A percentile compares a stretch with the other conserved stretches of the same genome.
phyloP scores from a whole-genome alignment of 2,113 vertebrate genomes.

The Sceloporus undulatus region DNA sequence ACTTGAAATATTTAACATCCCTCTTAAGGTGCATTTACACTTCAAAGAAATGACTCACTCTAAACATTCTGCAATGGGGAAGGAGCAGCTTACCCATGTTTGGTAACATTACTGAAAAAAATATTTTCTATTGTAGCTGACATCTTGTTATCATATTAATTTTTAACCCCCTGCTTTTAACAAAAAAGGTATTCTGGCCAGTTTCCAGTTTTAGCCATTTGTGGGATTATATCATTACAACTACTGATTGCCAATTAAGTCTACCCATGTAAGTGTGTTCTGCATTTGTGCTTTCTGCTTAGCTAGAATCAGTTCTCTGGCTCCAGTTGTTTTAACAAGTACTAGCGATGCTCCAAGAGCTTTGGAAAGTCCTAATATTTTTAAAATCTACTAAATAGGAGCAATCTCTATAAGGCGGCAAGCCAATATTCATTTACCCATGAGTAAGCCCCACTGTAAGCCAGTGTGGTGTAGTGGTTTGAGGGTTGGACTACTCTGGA shows the following conservation, averaged over 20 bases:
- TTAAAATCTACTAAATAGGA: not conserved
- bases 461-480: no score
- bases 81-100: slow-evolving; percentile 34
- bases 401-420: not conserved
- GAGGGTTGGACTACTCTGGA: no score
- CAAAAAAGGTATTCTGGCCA: slow-evolving; percentile 7
- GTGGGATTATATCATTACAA: slow-evolving; percentile 1
- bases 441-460: not conserved
- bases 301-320: not conserved
- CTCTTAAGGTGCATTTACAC: slow-evolving; percentile 81
- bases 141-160: slow-evolving; percentile 56
- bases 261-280: not conserved
- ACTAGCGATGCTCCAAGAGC: not conserved
- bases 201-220: slow-evolving; percentile 22
- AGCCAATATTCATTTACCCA: not conserved
- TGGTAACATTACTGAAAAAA: slow-evolving; percentile 60
- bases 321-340: slow-evolving; percentile 15
- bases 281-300: not conserved
- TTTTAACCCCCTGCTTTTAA: slow-evolving; percentile 52
- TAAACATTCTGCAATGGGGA: slow-evolving; percentile 50
- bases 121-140: slow-evolving; percentile 54
- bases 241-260: not conserved
- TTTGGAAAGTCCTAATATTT: slow-evolving; percentile 20
- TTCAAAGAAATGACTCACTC: slow-evolving; percentile 80
- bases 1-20: slow-evolving; percentile 80